A percentile compares a stretch with the other conserved stretches of the same genome.
Conservation (phyloP, 2,797 vertebrate genomes). For the Heteromormyrus szaboi region DNA sequence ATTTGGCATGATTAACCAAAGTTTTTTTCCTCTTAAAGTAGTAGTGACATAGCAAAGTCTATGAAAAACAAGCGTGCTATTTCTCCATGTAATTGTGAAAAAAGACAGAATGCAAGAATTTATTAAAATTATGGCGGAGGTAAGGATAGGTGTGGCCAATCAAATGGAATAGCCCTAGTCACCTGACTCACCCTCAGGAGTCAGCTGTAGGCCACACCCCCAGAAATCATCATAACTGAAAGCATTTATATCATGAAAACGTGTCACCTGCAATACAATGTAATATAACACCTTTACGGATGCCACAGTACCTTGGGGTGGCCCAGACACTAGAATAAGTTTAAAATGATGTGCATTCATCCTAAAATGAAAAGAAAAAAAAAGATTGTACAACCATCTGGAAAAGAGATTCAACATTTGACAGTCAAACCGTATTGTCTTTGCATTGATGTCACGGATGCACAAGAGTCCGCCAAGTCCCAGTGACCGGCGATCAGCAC, state of each 20-base stretch:
- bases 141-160: background rate
- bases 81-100: background rate
- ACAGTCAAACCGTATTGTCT: background rate
- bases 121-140: background rate
- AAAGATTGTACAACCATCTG: background rate
- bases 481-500: background rate
- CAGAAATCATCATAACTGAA: background rate
- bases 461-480: background rate
- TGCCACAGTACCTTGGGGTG: background rate
- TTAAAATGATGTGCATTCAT: background rate
- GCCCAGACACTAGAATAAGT: background rate
- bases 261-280: background rate
- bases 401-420: background rate
- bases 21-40: background rate
- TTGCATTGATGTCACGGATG: background rate
- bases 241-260: background rate
- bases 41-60: background rate
- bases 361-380: background rate
- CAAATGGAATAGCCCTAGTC: background rate
- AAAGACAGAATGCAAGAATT: background rate
- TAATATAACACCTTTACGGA: background rate
- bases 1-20: background rate
- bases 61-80: background rate
- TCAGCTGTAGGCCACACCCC: background rate
- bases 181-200: background rate